phyloP scores from a whole-genome alignment of 2,888 invertebrate genomes.

The Macrosiphum euphorbiae region DNA sequence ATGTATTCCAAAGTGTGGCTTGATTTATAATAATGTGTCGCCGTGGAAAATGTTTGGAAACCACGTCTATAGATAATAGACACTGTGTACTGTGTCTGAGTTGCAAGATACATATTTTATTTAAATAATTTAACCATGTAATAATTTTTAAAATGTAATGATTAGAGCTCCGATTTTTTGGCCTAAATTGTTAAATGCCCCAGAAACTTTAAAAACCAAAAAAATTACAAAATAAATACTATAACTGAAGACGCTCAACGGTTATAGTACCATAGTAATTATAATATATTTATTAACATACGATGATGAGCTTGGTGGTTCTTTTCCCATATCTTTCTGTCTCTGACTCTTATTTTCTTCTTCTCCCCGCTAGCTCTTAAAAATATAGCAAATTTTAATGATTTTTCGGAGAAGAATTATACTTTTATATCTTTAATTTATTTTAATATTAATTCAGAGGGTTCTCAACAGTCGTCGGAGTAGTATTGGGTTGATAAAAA shows the following conservation, averaged over 20 bases:
- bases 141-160: neutral
- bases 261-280: neutral
- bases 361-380: accelerated
- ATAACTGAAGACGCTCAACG: neutral
- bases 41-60: no score
- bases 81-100: neutral
- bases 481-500: neutral
- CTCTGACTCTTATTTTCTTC: neutral
- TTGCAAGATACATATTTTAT: neutral
- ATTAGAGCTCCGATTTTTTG: neutral
- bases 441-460: neutral
- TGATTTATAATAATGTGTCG: no score
- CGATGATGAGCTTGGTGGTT: neutral
- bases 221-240: neutral
- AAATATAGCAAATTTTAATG: neutral
- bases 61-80: neutral
- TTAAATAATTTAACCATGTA: no score
- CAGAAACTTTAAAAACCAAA: neutral
- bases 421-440: neutral
- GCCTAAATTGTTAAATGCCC: neutral
- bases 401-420: neutral
- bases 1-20: no score
- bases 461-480: neutral
- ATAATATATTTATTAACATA: neutral
- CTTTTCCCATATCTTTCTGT: neutral